Percentiles rank a stretch among this genome's conserved stretches.
Evolutionary conservation across 2,797 vertebrate species (phyloP).

Genomic region (Pagetopsis macropterus): DNA sequence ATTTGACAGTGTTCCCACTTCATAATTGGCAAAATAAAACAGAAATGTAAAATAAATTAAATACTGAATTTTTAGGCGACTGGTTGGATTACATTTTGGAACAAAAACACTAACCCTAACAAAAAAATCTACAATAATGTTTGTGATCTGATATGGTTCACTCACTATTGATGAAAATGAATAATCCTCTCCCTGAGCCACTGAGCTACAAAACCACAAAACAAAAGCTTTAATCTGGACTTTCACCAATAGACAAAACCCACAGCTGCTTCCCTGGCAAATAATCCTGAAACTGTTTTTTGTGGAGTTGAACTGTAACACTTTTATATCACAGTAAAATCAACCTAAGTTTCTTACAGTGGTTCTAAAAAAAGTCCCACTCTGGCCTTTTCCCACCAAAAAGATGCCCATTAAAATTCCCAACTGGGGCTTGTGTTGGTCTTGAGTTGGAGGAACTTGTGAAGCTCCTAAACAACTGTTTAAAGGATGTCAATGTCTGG

Average conservation of each 20-base stretch:
- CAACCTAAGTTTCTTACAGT: not conserved
- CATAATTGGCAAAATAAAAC: not conserved
- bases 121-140: constrained; percentile 12
- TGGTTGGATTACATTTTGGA: not conserved
- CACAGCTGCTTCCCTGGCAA: constrained; percentile 47
- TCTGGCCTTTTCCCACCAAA: no score
- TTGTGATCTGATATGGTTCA: constrained; percentile 32
- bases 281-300: constrained; percentile 42
- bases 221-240: constrained; percentile 69
- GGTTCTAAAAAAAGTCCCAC: not conserved
- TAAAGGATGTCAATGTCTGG: no score
- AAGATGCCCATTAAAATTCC: no score
- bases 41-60: not conserved
- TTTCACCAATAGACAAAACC: constrained; percentile 53
- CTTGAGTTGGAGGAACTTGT: no score
- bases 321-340: constrained; percentile 18
- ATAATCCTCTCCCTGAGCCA: constrained; percentile 34
- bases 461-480: no score
- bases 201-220: constrained; percentile 53
- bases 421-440: no score
- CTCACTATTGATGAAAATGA: constrained; percentile 30
- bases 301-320: constrained; percentile 38
- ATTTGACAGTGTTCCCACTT: not conserved
- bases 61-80: not conserved
- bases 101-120: not conserved